phyloP scores from a whole-genome alignment of 2,113 vertebrate species.

The Dipodomys stephensi region DNA sequence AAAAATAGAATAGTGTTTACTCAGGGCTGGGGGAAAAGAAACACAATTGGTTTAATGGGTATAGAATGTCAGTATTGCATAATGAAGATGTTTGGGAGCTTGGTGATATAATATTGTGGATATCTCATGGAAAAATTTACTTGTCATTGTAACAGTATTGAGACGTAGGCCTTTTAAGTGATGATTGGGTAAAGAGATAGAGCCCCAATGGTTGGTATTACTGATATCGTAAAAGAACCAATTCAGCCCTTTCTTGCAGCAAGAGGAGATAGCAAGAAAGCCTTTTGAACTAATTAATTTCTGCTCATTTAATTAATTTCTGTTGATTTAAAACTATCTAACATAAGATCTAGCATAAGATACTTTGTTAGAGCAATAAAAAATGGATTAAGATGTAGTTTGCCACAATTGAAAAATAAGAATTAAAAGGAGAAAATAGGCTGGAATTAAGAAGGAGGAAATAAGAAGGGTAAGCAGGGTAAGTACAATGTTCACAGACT shows the following conservation, averaged over 20 bases:
- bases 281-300: background rate
- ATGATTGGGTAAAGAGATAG: background rate
- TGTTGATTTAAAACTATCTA: background rate
- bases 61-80: background rate
- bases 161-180: background rate
- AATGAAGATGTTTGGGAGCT: background rate
- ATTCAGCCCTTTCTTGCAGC: background rate
- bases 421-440: background rate
- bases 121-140: background rate
- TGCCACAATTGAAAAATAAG: background rate
- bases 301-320: background rate
- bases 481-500: background rate
- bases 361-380: background rate
- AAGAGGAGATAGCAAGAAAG: no score
- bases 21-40: background rate
- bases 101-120: background rate
- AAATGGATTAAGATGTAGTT: background rate
- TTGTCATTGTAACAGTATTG: background rate
- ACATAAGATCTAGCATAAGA: no score
- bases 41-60: background rate
- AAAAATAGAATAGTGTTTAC: background rate
- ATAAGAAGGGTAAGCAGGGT: no score
- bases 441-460: background rate
- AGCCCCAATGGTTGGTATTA: background rate
- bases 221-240: background rate